These are phyloP conservation scores for Ophion ellenae DNA, from an alignment of 2,888 invertebrate species.

Conservation along the genomic window DNA sequence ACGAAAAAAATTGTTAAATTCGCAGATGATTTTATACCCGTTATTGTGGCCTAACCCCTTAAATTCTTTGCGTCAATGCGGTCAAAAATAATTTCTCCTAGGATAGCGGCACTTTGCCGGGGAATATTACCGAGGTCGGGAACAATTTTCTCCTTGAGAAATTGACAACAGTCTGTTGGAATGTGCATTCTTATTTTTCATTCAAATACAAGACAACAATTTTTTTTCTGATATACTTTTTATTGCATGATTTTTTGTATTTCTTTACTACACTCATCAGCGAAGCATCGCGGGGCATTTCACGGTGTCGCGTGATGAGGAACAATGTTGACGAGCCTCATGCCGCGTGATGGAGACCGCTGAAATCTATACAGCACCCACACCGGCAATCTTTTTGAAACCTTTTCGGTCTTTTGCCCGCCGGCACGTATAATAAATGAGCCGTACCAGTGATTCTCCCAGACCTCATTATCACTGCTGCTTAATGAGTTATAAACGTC, in stretches of 20 bases:
- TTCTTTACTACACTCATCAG: slow-evolving; percentile 12
- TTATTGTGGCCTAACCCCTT: too few species aligned
- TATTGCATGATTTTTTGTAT: neutral
- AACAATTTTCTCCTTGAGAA: too few species aligned
- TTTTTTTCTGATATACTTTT: neutral
- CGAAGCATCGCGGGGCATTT: slow-evolving; percentile 1
- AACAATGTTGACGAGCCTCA: slow-evolving; percentile 3
- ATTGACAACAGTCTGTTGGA: too few species aligned
- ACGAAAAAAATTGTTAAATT: too few species aligned
- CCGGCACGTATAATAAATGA: slow-evolving; percentile 15
- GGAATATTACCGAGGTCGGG: too few species aligned
- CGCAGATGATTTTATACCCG: too few species aligned
- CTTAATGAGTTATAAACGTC: slow-evolving; percentile 21
- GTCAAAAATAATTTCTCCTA: too few species aligned
- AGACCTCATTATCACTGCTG: slow-evolving; percentile 15
- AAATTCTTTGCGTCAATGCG: too few species aligned
- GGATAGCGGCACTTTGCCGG: too few species aligned
- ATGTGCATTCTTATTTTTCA: neutral
- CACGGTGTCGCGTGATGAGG: slow-evolving; percentile 47
- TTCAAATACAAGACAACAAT: neutral
- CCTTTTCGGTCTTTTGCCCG: neutral
- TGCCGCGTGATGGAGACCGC: slow-evolving; percentile 26
- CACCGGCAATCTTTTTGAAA: slow-evolving; percentile 33
- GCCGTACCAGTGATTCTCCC: neutral
- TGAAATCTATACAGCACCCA: slow-evolving; percentile 32